These are phyloP conservation scores for human DNA, from an alignment of 2,113 vertebrate genomes.

Conservation along the genomic window DNA sequence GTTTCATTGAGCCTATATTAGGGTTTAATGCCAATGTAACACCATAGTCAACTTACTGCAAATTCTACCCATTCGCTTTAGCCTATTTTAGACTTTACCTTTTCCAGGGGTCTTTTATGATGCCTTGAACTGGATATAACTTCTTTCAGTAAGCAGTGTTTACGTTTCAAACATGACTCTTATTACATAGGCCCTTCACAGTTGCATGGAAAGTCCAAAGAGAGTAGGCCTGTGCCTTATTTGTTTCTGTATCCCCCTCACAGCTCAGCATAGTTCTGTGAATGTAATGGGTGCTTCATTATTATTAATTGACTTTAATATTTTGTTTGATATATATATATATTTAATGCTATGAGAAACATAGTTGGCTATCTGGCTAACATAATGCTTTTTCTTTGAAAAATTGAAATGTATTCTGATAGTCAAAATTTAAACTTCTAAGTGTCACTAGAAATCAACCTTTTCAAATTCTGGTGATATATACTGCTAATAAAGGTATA, in stretches of 20 bases:
- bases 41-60: neutral
- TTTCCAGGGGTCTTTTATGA: neutral
- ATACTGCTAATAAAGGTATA: slow-evolving; percentile 45
- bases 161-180: neutral
- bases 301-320: neutral
- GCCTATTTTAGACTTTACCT: neutral
- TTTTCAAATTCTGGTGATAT: neutral
- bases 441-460: neutral
- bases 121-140: neutral
- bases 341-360: neutral
- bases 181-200: neutral
- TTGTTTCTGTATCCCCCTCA: neutral
- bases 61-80: neutral
- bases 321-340: neutral
- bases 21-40: neutral
- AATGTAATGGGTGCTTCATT: neutral
- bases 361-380: neutral
- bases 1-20: neutral
- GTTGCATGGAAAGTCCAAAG: neutral
- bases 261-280: neutral
- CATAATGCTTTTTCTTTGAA: neutral
- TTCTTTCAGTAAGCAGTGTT: neutral
- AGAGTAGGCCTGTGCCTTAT: accelerated
- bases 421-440: slow-evolving; percentile 30
- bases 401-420: slow-evolving; percentile 17